Percentiles rank a stretch among this genome's conserved stretches.
Evolutionary conservation across 2,797 vertebrate genomes (phyloP).

Genomic region (Coranthus polyacanthus): DNA sequence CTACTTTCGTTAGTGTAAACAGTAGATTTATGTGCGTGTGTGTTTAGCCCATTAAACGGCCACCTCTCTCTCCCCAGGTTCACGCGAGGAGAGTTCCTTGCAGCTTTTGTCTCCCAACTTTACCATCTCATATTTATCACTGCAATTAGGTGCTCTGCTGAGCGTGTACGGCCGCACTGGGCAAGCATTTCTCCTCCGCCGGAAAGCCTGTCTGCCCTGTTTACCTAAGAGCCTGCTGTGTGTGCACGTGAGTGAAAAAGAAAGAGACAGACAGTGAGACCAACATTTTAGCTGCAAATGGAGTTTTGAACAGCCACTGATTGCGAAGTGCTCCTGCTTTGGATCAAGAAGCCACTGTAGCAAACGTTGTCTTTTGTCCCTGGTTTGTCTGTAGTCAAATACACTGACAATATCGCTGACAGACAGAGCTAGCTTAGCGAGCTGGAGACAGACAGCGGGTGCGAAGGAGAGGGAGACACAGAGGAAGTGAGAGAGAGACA

Average conservation of each 20-base stretch:
- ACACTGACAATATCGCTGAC: constrained; percentile 56
- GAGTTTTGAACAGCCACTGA: constrained; percentile 38
- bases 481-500: constrained; percentile 3
- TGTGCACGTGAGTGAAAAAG: neutral
- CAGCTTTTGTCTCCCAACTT: constrained; percentile 40
- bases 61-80: constrained; percentile 38
- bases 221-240: constrained; percentile 50
- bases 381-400: constrained; percentile 30
- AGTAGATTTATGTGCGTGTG: constrained; percentile 21
- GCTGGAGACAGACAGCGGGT: too few species aligned
- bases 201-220: constrained; percentile 57
- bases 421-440: constrained; percentile 51
- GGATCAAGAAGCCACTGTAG: constrained; percentile 52
- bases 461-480: constrained; percentile 9
- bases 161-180: constrained; percentile 60
- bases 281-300: constrained; percentile 31
- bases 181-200: constrained; percentile 55
- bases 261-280: neutral
- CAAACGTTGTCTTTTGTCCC: constrained; percentile 56
- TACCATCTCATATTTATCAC: constrained; percentile 74
- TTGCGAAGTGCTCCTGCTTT: constrained; percentile 37
- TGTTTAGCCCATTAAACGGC: constrained; percentile 33
- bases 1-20: neutral
- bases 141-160: constrained; percentile 75
- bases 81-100: constrained; percentile 41